Evolutionary conservation across 2,113 vertebrate genomes (phyloP).

Genomic region (Clarias macrocephalus): DNA sequence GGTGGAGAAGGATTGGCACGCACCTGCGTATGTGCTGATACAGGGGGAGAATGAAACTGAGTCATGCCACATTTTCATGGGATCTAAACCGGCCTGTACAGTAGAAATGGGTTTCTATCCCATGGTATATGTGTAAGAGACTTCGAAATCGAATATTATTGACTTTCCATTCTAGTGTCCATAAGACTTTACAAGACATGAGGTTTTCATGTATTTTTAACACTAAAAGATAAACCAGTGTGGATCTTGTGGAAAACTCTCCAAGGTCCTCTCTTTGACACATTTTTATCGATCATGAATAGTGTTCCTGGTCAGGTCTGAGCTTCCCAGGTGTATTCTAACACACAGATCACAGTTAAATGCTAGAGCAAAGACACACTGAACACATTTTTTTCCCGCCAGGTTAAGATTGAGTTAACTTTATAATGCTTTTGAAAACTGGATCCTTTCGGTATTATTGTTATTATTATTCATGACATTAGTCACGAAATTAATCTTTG

Average conservation of each 20-base stretch:
- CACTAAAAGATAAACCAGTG: no score
- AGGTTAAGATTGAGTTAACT: neutral
- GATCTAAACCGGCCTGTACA: neutral
- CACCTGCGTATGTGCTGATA: neutral
- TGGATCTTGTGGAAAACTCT: neutral
- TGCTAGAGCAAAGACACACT: neutral
- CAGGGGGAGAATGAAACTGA: neutral
- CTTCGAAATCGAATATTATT: neutral
- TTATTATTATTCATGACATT: neutral
- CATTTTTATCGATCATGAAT: neutral
- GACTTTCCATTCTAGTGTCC: neutral
- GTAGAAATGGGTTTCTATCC: neutral
- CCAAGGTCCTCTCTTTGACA: neutral
- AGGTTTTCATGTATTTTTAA: neutral
- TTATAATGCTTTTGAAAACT: neutral
- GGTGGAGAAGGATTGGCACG: neutral
- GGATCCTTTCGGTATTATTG: neutral
- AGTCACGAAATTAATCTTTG: neutral
- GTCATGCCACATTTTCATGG: neutral
- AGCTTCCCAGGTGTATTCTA: neutral
- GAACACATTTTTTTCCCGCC: neutral
- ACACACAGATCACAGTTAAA: neutral
- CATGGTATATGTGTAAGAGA: neutral
- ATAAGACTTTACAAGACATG: neutral
- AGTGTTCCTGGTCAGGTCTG: neutral